Evolutionary conservation across 2,888 invertebrate species (phyloP), one percentile per base, ranked within the genome.

Genomic region (Hedya salicella): DNA sequence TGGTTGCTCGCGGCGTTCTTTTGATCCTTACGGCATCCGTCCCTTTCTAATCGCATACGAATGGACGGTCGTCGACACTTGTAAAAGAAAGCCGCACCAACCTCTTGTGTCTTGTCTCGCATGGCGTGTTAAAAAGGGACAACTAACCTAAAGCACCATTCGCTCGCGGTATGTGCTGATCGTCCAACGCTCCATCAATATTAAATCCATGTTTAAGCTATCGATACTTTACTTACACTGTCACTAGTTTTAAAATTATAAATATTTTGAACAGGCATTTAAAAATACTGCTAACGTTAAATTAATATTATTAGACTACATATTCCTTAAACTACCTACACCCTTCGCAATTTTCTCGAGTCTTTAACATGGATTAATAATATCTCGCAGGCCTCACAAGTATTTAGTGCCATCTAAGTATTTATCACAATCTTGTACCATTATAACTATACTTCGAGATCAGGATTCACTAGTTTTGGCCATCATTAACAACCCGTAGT

Each of bases 91-190:
- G 44, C 17, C 32, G 57, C 30, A 30, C 17, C 40, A 32, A 57
- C 30, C 14, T 6, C 17, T 21, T 32, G 44, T 56, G 56, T 16
- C 44, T 57, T 32, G 56, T 57, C 44, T 57, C 16, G 32, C 57
- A 57, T 32, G 44, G 16, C 42, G 25, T 21, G 54, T 30, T 16
- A 30, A 30, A 56, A 44, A 57, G 44, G 44, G 32, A 57, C 57
- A 57, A 46, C 44, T 62, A 62, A 54, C 62, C 46, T 63, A 46
- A 56, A 36, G 62, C 70, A 71, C 69, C 71, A 67, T 61, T 68
- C 53, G 44, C 67, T 70, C 71, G 52, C 69, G 53, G 49, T 49
- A 67, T 54, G 66, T 70, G 66, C 68, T 64, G 62, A 46, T 61
- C 46, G 53, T 39, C 36, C 62, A 62, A 57, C 36, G 62, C 53